Evolutionary conservation across 2,113 vertebrate species (phyloP), one percentile per base, ranked within the genome.

Genomic region (Piaya cayana): DNA sequence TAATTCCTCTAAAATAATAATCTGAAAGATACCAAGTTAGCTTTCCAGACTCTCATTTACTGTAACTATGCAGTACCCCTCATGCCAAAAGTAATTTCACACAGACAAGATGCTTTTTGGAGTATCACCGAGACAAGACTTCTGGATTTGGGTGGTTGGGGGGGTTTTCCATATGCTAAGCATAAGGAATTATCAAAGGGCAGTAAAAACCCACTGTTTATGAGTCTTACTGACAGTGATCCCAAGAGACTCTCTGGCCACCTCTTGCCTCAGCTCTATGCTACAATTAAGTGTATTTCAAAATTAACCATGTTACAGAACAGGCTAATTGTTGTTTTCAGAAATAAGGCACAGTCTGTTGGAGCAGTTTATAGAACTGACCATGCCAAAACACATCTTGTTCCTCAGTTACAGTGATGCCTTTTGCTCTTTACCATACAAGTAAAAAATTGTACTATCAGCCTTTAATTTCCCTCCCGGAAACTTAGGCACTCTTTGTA

Each of bases 1-100:
- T 96, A 83, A 93, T 96, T 88, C 59, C 26, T 95, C 86, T 64
- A 34, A 71, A 96, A 88, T 82, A 93, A 91, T 83, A 88, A 59
- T 94, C 82, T 91, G 59, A 86, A 91, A 74, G 16, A 92, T 76
- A 80, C 34, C 47, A 86, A 87, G n/a, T 92, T 95, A 95, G 70
- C 30, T 95, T 96, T 94, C 86, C 56, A 94, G 67, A 37, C 88
- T 56, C 49, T 30, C 30, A 45, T 83, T 90, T 94, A 86, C 75
- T 76, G 25, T 67, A 78, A 75, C 84, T 78, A 79, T 87, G 60
- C 55, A 85, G 74, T 34, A 64, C 53, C 62, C 55, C 72, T 37
- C 5, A 30, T 76, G 91, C 58, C 43, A 96, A 95, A 89, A 74
- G 72, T 92, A 94, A 22, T 88, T 84, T 63, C 30, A 91, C 13